Percentiles rank a stretch among this genome's conserved stretches.
These are phyloP conservation scores for Saimiri boliviensis DNA, from an alignment of 2,113 vertebrate genomes.

Conservation along the genomic window DNA sequence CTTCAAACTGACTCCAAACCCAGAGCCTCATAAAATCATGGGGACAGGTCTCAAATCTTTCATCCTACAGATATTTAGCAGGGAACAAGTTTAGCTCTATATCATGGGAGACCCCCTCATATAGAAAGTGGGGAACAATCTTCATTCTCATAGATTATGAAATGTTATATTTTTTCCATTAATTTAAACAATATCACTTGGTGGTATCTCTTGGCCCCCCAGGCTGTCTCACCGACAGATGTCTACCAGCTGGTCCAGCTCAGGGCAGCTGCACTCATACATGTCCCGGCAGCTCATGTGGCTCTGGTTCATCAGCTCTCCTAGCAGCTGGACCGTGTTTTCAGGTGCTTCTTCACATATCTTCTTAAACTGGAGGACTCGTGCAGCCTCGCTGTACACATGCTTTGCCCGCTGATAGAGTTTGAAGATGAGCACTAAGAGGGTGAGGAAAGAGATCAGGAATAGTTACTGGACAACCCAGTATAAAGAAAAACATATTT, in stretches of 20 bases:
- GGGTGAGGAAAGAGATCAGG: not conserved
- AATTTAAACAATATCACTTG: constrained; percentile 62
- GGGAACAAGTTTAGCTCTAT: constrained; percentile 68
- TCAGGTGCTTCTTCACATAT: constrained; percentile 89
- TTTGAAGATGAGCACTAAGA: constrained; percentile 90
- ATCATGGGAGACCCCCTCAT: constrained; percentile 61
- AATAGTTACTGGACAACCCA: not conserved
- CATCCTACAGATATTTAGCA: constrained; percentile 58
- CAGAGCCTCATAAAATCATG: constrained; percentile 65
- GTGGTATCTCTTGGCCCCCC: not conserved
- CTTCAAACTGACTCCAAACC: constrained; percentile 66
- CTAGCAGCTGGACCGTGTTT: constrained; percentile 86
- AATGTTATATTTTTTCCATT: constrained; percentile 72
- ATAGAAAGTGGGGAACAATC: constrained; percentile 62
- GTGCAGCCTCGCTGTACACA: constrained; percentile 94
- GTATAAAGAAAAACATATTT: not conserved
- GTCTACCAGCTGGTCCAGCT: constrained; percentile 95
- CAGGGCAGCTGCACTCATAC: constrained; percentile 97
- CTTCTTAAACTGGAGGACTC: constrained; percentile 92
- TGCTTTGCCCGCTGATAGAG: constrained; percentile 95
- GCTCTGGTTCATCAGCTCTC: constrained; percentile 96
- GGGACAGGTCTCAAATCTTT: constrained; percentile 57
- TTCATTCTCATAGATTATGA: constrained; percentile 71
- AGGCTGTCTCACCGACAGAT: constrained; percentile 93
- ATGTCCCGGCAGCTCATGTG: constrained; percentile 95